phyloP scores from a whole-genome alignment of 2,113 vertebrate species.

The Tragelaphus strepsiceros region DNA sequence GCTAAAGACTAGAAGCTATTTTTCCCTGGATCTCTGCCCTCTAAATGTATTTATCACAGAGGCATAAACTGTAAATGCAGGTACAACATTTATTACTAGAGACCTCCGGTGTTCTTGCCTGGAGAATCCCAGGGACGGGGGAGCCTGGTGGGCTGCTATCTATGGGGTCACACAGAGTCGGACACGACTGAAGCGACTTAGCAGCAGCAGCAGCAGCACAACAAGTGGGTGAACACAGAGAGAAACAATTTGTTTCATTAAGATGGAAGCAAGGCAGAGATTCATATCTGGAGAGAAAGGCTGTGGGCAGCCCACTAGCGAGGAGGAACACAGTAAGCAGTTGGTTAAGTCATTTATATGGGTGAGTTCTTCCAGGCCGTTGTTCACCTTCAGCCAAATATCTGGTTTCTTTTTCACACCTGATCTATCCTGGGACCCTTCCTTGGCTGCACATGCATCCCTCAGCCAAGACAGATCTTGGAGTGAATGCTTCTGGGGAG shows the following conservation, averaged over 20 bases:
- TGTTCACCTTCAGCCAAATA: background rate
- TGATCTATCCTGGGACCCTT: background rate
- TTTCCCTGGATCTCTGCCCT: background rate
- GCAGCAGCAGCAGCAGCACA: background rate
- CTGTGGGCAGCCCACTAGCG: background rate
- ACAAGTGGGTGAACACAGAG: background rate
- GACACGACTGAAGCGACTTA: too few relatives aligned
- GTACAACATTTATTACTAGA: background rate
- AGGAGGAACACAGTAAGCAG: background rate
- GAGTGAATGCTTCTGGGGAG: background rate
- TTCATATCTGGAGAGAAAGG: background rate
- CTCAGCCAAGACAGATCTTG: background rate
- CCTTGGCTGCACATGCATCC: background rate
- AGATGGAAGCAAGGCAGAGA: background rate
- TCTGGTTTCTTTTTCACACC: background rate
- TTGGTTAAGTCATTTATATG: background rate
- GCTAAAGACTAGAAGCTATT: background rate
- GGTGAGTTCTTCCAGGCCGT: background rate
- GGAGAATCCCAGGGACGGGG: too few relatives aligned
- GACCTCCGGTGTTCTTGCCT: background rate
- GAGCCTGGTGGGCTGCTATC: too few relatives aligned
- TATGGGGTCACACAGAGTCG: too few relatives aligned
- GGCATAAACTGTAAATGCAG: background rate
- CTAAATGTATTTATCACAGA: background rate
- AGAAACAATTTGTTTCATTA: background rate